These are phyloP conservation scores for Apus apus DNA, from an alignment of 2,113 vertebrate species.

Conservation along the genomic window DNA sequence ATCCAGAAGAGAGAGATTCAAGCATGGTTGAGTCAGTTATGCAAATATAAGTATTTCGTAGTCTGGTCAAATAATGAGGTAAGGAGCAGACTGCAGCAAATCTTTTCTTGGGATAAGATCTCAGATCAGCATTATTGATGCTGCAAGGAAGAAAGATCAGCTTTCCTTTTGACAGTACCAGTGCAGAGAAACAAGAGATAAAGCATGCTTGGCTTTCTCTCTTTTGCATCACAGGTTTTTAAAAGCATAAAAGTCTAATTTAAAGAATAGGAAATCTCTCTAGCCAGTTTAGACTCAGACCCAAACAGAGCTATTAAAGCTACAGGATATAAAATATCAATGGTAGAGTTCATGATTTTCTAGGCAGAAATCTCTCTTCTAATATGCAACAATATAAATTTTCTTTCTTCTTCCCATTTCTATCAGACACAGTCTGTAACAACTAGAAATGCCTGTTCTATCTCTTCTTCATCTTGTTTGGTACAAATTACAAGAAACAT, in stretches of 20 bases:
- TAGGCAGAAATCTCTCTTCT: not conserved
- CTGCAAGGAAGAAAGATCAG: not conserved
- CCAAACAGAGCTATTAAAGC: not conserved
- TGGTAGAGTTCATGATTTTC: not conserved
- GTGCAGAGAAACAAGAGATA: not conserved
- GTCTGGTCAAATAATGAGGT: not conserved
- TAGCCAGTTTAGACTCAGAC: not conserved
- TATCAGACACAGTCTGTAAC: not conserved
- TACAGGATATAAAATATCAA: not conserved
- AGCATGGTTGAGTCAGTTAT: not conserved
- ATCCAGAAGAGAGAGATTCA: not conserved
- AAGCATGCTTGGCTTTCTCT: not conserved
- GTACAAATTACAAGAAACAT: conserved; percentile 10
- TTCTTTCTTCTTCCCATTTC: not conserved
- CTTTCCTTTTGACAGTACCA: not conserved
- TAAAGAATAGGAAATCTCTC: not conserved
- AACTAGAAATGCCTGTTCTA: not conserved
- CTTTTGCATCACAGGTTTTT: not conserved
- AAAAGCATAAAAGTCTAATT: not conserved
- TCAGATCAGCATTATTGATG: not conserved
- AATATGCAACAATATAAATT: not conserved
- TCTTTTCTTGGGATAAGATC: not conserved
- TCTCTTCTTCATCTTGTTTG: not conserved
- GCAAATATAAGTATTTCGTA: not conserved
- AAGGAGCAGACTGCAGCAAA: not conserved